phyloP scores from a whole-genome alignment of 2,113 vertebrate species.

The Vulpes lagopus region DNA sequence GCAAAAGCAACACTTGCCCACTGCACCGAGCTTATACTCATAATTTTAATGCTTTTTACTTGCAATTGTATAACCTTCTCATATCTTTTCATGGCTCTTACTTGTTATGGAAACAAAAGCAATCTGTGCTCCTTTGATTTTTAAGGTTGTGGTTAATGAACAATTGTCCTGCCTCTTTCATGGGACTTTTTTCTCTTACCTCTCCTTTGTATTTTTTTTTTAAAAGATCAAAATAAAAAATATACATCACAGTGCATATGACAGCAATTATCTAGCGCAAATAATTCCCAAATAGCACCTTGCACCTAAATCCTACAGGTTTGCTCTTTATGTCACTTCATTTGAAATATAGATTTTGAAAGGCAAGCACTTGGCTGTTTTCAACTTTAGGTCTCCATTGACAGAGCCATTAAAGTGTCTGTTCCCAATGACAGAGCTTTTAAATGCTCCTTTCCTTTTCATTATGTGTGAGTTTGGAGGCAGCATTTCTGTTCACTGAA shows the following conservation, averaged over 20 bases:
- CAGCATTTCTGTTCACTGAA: not conserved
- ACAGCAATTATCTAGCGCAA: constrained; percentile 24
- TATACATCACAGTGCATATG: not conserved
- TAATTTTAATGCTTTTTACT: not conserved
- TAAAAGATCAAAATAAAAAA: constrained; percentile 59
- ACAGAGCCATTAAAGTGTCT: constrained; percentile 53
- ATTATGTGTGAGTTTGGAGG: not conserved
- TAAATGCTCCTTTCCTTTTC: not conserved
- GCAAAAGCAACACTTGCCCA: not conserved
- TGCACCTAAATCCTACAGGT: not conserved
- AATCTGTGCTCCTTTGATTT: not conserved
- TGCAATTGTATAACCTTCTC: not conserved
- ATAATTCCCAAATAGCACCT: constrained; percentile 8
- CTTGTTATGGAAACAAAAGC: constrained; percentile 21
- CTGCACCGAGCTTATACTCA: not conserved
- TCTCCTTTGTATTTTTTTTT: constrained; percentile 29
- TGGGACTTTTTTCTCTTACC: not conserved
- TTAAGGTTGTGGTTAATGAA: not conserved
- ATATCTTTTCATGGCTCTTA: not conserved
- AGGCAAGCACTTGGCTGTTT: not conserved
- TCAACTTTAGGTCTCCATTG: constrained; percentile 20
- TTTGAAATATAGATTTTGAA: constrained; percentile 40
- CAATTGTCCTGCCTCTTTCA: not conserved
- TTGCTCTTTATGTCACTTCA: not conserved
- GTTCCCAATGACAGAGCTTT: not conserved